Percentiles rank a stretch among this genome's conserved stretches.
Evolutionary conservation across 2,113 vertebrate genomes (phyloP).

Genomic region (Pelecanus crispus): DNA sequence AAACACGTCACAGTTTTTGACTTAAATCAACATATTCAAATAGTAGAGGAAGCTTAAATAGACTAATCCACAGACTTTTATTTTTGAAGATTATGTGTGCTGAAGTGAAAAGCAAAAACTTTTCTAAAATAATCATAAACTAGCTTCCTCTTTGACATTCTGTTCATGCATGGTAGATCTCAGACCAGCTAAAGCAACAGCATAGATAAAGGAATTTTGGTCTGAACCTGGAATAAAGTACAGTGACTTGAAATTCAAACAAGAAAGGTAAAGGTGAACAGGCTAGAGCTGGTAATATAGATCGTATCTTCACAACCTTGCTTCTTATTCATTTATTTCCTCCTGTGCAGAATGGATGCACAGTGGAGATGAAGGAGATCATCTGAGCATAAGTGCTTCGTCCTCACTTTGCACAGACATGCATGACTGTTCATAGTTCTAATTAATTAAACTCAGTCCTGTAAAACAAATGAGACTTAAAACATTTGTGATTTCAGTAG

Average conservation of each 20-base stretch:
- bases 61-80: not conserved
- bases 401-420: not conserved
- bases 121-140: not conserved
- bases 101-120: not conserved
- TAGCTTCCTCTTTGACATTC: not conserved
- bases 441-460: not conserved
- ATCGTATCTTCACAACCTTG: not conserved
- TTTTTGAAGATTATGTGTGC: not conserved
- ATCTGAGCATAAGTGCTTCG: not conserved
- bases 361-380: not conserved
- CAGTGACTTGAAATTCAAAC: not conserved
- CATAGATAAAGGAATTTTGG: not conserved
- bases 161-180: not conserved
- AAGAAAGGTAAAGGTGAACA: not conserved
- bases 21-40: not conserved
- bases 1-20: not conserved
- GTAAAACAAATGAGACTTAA: slow-evolving; percentile 1
- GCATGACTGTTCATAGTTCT: not conserved
- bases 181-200: not conserved
- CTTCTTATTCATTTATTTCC: not conserved
- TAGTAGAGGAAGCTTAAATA: not conserved
- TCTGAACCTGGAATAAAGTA: not conserved
- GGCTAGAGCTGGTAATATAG: not conserved
- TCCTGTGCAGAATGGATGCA: not conserved
- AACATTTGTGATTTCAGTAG: not conserved